A percentile compares a stretch with the other conserved stretches of the same genome.
These are phyloP conservation scores for Phaetusa simplex DNA, from an alignment of 2,113 vertebrate genomes.

Conservation along the genomic window DNA sequence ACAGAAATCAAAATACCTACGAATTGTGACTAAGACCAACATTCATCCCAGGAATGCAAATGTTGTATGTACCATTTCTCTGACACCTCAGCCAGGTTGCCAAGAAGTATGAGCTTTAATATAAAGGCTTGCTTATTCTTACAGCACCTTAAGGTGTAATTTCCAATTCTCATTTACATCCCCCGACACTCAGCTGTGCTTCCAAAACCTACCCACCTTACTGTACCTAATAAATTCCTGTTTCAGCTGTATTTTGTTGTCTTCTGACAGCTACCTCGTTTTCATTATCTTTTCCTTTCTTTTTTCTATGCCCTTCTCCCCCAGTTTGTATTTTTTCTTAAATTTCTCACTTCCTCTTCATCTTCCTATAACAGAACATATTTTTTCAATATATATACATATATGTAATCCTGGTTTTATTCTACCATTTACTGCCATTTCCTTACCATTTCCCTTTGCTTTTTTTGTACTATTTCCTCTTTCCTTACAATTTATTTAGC, in stretches of 20 bases:
- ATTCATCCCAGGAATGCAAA: neutral
- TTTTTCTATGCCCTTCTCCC: neutral
- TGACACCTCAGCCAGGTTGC: neutral
- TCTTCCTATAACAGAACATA: neutral
- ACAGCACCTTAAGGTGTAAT: neutral
- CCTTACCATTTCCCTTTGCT: neutral
- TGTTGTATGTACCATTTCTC: neutral
- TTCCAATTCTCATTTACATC: neutral
- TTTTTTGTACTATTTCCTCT: neutral
- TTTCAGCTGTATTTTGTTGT: neutral
- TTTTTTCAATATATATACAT: neutral
- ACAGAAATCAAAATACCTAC: neutral
- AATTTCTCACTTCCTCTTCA: neutral
- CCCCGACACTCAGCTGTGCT: neutral
- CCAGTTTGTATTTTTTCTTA: neutral
- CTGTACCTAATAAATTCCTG: neutral
- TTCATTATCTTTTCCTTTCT: neutral
- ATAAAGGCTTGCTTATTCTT: neutral
- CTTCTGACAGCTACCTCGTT: neutral
- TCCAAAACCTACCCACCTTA: neutral
- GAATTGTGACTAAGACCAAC: neutral
- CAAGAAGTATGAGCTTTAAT: neutral
- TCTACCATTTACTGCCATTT: neutral
- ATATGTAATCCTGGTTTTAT: neutral
- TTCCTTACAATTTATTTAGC: neutral